Percentiles rank a stretch among this genome's conserved stretches.
phyloP scores from a whole-genome alignment of 2,888 invertebrate species.

The Agrotis clavis region DNA sequence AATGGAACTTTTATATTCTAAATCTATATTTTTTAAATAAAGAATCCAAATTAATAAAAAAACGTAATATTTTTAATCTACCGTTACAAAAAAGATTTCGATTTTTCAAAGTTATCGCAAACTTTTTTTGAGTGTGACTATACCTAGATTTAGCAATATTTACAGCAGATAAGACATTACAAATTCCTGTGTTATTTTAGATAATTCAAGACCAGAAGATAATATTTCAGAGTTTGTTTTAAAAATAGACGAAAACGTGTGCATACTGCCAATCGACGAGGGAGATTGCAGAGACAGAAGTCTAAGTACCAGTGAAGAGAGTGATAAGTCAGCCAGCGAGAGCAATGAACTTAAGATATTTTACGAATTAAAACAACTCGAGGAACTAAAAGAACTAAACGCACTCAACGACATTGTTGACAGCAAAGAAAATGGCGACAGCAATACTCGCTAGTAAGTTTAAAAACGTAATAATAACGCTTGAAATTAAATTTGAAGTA shows the following conservation, averaged over 20 bases:
- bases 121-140: too few species aligned
- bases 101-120: too few species aligned
- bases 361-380: not conserved
- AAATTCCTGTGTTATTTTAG: not conserved
- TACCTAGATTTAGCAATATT: too few species aligned
- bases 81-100: too few species aligned
- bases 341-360: not conserved
- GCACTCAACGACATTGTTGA: not conserved
- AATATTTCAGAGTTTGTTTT: too few species aligned
- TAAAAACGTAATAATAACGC: too few species aligned
- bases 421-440: not conserved
- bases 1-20: too few species aligned
- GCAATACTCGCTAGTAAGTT: conserved; percentile 6
- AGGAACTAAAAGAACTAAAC: not conserved
- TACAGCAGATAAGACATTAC: too few species aligned
- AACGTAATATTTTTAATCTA: too few species aligned
- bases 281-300: conserved; percentile 13
- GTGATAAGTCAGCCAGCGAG: not conserved
- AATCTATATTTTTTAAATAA: too few species aligned
- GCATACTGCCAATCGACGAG: conserved; percentile 6
- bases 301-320: not conserved
- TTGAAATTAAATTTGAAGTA: too few species aligned
- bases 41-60: too few species aligned
- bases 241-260: not conserved
- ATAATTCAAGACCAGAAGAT: not conserved